Percentiles rank a stretch among this genome's conserved stretches.
These are phyloP conservation scores for Acropternis orthonyx DNA, from an alignment of 2,797 vertebrate species.

Conservation along the genomic window DNA sequence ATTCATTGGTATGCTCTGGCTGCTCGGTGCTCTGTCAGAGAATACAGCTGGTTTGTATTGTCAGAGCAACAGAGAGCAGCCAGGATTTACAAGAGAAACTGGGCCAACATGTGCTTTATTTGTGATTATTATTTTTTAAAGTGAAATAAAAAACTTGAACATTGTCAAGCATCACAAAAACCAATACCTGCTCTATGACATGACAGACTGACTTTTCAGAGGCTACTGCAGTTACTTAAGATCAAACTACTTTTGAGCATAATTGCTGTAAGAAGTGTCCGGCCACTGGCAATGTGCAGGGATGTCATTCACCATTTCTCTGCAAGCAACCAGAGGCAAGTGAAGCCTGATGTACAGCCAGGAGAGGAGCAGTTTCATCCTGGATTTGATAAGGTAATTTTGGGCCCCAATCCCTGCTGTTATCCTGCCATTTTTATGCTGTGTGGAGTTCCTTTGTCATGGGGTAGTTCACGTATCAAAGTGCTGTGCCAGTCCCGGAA, in stretches of 20 bases:
- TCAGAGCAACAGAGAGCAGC: neutral
- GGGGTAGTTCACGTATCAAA: neutral
- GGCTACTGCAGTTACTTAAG: neutral
- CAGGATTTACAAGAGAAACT: neutral
- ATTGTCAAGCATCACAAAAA: neutral
- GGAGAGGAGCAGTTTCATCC: neutral
- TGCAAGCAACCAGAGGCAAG: neutral
- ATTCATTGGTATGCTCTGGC: neutral
- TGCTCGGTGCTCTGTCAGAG: accelerated
- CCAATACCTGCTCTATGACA: neutral
- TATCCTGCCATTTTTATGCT: neutral
- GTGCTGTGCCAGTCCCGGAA: neutral
- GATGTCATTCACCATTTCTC: neutral
- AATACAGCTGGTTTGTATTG: neutral
- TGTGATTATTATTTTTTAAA: neutral
- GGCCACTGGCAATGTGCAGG: neutral
- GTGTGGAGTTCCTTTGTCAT: accelerated
- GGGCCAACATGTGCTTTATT: accelerated
- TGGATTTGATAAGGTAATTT: neutral
- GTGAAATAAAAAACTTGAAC: neutral
- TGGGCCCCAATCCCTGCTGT: neutral
- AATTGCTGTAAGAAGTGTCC: neutral
- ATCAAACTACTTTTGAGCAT: neutral
- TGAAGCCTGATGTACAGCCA: neutral
- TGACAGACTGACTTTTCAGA: neutral